Conservation (phyloP, 2,113 vertebrate genomes). For the Pheucticus melanocephalus region DNA sequence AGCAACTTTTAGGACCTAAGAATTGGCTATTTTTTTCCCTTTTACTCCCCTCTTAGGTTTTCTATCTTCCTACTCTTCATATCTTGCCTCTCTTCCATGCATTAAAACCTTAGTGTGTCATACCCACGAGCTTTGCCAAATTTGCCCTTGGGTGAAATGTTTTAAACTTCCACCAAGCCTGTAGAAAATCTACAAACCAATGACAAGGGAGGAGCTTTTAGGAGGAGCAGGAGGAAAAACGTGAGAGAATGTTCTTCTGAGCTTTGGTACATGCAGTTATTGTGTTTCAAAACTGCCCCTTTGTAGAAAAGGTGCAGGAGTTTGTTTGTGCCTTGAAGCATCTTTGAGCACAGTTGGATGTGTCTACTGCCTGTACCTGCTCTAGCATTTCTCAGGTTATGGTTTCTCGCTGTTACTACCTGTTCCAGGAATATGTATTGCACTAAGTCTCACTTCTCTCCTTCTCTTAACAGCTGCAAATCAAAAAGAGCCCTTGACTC, state of each 20-base stretch:
- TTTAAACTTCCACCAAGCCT: not conserved
- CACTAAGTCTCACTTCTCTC: slow-evolving; percentile 1
- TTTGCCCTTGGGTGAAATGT: not conserved
- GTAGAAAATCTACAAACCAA: not conserved
- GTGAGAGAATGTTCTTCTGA: not conserved
- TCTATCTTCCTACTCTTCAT: not conserved
- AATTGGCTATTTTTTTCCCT: not conserved
- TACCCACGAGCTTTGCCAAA: not conserved
- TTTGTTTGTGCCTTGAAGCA: not conserved
- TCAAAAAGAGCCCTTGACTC: slow-evolving; percentile 93
- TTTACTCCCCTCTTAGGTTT: not conserved
- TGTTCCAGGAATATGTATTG: not conserved
- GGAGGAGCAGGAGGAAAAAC: not conserved
- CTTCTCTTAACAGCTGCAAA: slow-evolving; percentile 86
- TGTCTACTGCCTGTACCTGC: not conserved
- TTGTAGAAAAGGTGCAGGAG: not conserved
- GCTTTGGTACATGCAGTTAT: not conserved
- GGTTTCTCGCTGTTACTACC: not conserved
- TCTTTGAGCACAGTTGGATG: not conserved
- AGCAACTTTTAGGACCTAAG: not conserved
- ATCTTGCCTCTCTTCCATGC: not conserved
- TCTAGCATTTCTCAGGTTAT: not conserved
- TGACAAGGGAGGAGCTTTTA: not conserved
- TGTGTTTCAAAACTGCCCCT: not conserved
- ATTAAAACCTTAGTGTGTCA: not conserved